These are phyloP conservation scores for Seriola quinqueradiata DNA, from an alignment of 2,113 vertebrate genomes.

Conservation along the genomic window DNA sequence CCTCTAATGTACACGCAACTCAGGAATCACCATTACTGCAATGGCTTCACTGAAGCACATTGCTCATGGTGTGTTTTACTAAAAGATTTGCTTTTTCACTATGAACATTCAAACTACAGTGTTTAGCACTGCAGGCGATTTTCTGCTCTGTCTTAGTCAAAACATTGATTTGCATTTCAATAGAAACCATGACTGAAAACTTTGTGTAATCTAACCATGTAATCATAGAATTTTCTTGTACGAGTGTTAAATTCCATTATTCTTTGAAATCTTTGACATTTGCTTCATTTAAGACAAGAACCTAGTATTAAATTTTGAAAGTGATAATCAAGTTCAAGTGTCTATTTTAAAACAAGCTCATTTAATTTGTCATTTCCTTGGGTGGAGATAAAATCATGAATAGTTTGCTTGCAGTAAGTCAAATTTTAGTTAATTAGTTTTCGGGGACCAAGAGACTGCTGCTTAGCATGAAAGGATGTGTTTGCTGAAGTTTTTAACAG, in stretches of 20 bases:
- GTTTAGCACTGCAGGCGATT: background rate
- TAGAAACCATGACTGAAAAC: conserved; percentile 10
- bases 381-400: background rate
- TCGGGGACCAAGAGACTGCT: background rate
- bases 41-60: background rate
- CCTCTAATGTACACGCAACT: background rate
- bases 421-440: background rate
- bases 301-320: background rate
- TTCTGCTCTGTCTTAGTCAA: conserved; percentile 21
- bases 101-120: conserved; percentile 17
- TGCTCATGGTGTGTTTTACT: conserved; percentile 38
- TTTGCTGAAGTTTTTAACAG: background rate
- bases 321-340: background rate
- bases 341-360: background rate
- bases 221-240: background rate
- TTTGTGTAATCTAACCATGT: background rate
- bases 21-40: background rate
- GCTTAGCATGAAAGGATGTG: background rate
- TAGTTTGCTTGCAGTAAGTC: background rate
- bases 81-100: conserved; percentile 28
- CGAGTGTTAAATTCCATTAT: background rate
- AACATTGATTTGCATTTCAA: conserved; percentile 50
- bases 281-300: background rate
- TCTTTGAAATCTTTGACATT: conserved; percentile 8
- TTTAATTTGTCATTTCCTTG: background rate